A percentile compares a stretch with the other conserved stretches of the same genome.
Evolutionary conservation across 2,888 invertebrate genomes (phyloP).

Genomic region (Phasia obesa): DNA sequence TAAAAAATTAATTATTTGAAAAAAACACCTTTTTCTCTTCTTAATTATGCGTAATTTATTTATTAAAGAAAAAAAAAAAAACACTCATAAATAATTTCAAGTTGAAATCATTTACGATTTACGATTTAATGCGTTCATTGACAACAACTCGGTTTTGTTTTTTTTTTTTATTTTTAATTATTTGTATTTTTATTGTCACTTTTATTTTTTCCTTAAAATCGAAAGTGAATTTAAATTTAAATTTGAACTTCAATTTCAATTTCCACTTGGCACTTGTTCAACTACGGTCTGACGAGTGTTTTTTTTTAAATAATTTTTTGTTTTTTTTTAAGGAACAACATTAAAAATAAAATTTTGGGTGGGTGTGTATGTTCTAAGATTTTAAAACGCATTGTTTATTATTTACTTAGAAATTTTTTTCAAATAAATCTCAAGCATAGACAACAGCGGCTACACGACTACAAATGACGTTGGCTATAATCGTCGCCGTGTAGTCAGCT

Average conservation of each 20-base stretch:
- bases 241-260: constrained; percentile 55
- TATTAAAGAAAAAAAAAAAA: neutral
- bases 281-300: constrained; percentile 36
- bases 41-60: constrained; percentile 38
- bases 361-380: too few species aligned
- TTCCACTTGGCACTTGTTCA: constrained; percentile 65
- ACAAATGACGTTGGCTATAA: too few species aligned
- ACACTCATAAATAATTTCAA: constrained; percentile 6
- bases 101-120: constrained; percentile 3
- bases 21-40: constrained; percentile 15
- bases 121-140: constrained; percentile 40
- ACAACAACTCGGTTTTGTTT: constrained; percentile 4
- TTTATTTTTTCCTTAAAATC: constrained; percentile 5
- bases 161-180: neutral
- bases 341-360: too few species aligned
- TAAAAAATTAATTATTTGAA: too few species aligned
- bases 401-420: too few species aligned
- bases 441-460: too few species aligned
- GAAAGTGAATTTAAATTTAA: constrained; percentile 41
- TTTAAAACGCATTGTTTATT: too few species aligned
- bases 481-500: too few species aligned
- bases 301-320: too few species aligned
- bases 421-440: too few species aligned
- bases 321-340: too few species aligned
- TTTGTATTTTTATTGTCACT: constrained; percentile 11